phyloP scores from a whole-genome alignment of 2,888 invertebrate species.

The Epinotia demarniana region DNA sequence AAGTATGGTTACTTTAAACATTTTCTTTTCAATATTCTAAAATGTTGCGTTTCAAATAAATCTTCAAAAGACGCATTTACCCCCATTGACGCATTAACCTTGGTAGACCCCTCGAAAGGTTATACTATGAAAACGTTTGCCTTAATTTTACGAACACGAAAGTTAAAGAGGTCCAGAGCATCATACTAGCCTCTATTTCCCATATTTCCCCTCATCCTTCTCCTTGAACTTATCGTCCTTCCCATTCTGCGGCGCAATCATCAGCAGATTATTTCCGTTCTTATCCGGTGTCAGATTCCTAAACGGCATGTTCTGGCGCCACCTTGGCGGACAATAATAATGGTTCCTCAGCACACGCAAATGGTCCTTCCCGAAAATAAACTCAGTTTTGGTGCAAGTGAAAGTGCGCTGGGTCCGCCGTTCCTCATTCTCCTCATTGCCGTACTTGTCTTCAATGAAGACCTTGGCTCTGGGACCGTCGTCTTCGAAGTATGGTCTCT shows the following conservation, averaged over 20 bases:
- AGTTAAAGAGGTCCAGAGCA: neutral
- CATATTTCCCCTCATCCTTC: constrained; percentile 51
- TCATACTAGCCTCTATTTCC: constrained; percentile 44
- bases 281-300: constrained; percentile 79
- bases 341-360: constrained; percentile 70
- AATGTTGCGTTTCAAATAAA: too few species aligned
- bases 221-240: constrained; percentile 56
- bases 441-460: constrained; percentile 63
- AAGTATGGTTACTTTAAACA: too few species aligned
- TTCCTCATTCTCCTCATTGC: constrained; percentile 78
- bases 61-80: too few species aligned
- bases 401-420: constrained; percentile 58
- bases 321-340: constrained; percentile 72
- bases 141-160: neutral
- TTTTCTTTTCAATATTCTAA: too few species aligned
- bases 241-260: constrained; percentile 85
- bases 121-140: too few species aligned
- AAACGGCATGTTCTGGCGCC: constrained; percentile 79
- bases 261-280: constrained; percentile 87
- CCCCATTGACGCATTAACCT: too few species aligned
- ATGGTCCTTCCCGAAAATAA: constrained; percentile 72
- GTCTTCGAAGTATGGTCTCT: constrained; percentile 69
- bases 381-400: constrained; percentile 60
- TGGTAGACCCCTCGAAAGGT: too few species aligned
- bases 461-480: constrained; percentile 63